phyloP scores from a whole-genome alignment of 2,797 vertebrate species.

The Varecia variegata region DNA sequence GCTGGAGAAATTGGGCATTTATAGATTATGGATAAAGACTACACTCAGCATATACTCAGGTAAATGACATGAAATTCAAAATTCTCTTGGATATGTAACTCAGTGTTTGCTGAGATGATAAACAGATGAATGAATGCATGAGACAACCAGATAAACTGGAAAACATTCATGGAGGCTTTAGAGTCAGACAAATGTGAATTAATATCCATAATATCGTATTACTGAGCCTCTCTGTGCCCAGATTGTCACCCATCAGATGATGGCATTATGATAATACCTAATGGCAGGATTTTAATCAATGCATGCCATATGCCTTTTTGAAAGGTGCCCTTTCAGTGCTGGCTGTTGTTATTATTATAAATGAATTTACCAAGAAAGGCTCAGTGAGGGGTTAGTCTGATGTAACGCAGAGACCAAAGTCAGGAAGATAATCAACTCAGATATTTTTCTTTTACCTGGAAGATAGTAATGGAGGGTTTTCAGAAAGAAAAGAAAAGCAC shows the following conservation, averaged over 20 bases:
- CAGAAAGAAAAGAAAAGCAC: background rate
- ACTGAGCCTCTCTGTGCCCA: background rate
- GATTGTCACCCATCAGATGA: background rate
- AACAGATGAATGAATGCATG: background rate
- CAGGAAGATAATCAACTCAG: background rate
- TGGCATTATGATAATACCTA: background rate
- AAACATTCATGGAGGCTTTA: background rate
- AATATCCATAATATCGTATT: background rate
- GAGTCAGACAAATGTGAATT: slow-evolving; percentile 18
- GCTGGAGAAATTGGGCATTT: background rate
- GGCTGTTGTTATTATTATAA: background rate
- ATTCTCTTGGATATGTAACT: background rate
- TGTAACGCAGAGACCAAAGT: background rate
- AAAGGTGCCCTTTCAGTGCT: background rate
- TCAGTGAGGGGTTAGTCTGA: background rate
- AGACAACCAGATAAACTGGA: background rate
- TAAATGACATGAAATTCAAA: background rate
- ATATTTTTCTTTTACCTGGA: background rate
- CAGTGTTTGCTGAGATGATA: background rate
- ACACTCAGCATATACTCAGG: background rate
- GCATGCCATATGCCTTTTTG: background rate
- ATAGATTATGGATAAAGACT: background rate
- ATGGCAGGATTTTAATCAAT: background rate
- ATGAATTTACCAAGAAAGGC: background rate
- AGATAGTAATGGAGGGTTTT: background rate